Base-by-base conservation (phyloP, 2,797 vertebrate genomes). In the Phaenicophaeus curvirostris region DNA sequence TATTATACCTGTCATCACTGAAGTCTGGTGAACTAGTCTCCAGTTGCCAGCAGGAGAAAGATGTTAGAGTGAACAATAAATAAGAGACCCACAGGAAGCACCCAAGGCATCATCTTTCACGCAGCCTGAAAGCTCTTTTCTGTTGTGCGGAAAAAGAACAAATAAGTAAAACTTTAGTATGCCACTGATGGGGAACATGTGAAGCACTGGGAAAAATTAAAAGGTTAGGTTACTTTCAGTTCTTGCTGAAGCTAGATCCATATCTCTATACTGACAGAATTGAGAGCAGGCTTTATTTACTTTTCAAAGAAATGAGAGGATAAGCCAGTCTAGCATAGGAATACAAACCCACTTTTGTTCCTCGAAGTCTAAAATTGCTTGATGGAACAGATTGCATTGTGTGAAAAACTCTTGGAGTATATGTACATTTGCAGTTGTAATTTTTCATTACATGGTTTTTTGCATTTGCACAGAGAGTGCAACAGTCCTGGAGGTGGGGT, bases 151-250 rank as follows among this genome's bases (percentile, higher is more conserved):
- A 58, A 79, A 74, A 90, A 79, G 80, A 90, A 82, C 31, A 79
- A 88, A 76, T 91, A 82, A 91, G 50, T 68, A 94, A 79, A 94
- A 88, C 13, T 4, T 86, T 14, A 57, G 8, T 76, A 23, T 65
- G 79, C 62, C 21, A 23, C 61, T 84, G 79, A 28, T 5, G 37
- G 61, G 71, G 35, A 55, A 67, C 73, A 81, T 59, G 59, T 79
- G 87, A 87, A 72, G 48, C 85, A 76, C 81, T 95, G 89, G 72
- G 77, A 88, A 71, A 94, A 97, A 93, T 76, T 86, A 46, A 67
- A 94, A 89, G 91, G 71, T 94, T 0, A 1, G 46, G 67, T 94
- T 90, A 74, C 66, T 61, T 88, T 76, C 16, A 12, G 55, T 76
- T 93, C 76, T 89, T 1, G 5, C 53, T 90, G 77, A 86, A 78